A percentile compares a stretch with the other conserved stretches of the same genome.
Evolutionary conservation across 2,797 vertebrate genomes (phyloP).

Genomic region (Gymnocypris eckloni): DNA sequence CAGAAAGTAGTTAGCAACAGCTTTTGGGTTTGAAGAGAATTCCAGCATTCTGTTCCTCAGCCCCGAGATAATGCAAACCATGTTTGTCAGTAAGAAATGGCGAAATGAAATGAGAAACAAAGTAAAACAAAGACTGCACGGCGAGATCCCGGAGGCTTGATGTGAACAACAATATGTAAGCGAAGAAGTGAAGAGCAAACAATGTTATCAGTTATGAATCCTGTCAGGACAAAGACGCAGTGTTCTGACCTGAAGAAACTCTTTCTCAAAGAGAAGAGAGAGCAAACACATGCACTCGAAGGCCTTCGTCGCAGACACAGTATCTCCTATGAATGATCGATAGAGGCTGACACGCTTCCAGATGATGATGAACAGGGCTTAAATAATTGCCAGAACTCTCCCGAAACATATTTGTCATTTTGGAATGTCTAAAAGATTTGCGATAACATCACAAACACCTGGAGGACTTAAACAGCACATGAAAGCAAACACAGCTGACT

Average conservation of each 20-base stretch:
- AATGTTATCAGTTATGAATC: conserved; percentile 63
- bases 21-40: conserved; percentile 33
- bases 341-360: conserved; percentile 23
- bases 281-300: not conserved
- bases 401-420: conserved; percentile 30
- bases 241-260: conserved; percentile 57
- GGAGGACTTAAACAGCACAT: conserved; percentile 34
- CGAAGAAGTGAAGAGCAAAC: conserved; percentile 59
- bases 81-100: conserved; percentile 60
- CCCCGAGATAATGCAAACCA: conserved; percentile 69
- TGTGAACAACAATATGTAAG: conserved; percentile 30
- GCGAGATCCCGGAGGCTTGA: conserved; percentile 46
- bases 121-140: conserved; percentile 59
- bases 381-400: conserved; percentile 37
- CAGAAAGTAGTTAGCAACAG: conserved; percentile 54
- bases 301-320: not conserved
- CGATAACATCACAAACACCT: conserved; percentile 41
- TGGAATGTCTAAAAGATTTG: conserved; percentile 29
- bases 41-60: conserved; percentile 45
- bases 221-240: conserved; percentile 65
- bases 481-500: conserved; percentile 12
- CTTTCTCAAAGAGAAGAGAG: conserved; percentile 45
- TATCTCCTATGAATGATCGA: conserved; percentile 29
- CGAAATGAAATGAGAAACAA: conserved; percentile 52
- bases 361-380: conserved; percentile 39